These are phyloP conservation scores for Stichopus chloronotus DNA, from an alignment of 35 echinoderm and acorn worm species.

Conservation along the genomic window DNA sequence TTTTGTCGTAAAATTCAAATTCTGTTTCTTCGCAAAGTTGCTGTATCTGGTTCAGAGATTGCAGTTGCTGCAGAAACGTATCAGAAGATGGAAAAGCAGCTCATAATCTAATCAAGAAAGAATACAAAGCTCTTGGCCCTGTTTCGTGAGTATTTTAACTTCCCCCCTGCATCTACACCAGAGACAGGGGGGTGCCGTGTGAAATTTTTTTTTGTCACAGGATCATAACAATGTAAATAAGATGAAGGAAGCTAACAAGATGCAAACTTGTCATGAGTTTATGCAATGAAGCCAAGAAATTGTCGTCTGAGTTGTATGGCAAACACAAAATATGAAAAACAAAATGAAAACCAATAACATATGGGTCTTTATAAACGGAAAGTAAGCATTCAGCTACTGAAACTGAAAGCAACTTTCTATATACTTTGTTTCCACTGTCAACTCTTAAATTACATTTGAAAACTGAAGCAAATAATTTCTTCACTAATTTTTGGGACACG, in stretches of 20 bases:
- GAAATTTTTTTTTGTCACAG: no score
- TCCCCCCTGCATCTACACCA: not conserved
- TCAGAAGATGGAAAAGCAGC: conserved; percentile 62
- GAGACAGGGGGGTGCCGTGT: not conserved
- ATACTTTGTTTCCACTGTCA: no score
- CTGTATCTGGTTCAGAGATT: conserved; percentile 31
- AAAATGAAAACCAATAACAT: no score
- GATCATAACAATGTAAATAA: no score
- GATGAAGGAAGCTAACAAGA: no score
- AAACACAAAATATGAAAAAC: no score
- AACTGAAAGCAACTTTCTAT: no score
- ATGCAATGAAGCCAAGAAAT: no score
- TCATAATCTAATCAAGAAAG: conserved; percentile 53
- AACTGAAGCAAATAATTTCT: not conserved
- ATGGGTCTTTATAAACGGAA: no score
- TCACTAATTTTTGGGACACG: not conserved
- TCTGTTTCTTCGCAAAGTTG: not conserved
- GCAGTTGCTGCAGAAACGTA: conserved; percentile 18
- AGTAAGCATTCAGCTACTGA: no score
- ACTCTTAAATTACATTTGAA: not conserved
- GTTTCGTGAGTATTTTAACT: conserved; percentile 56
- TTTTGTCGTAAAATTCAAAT: not conserved
- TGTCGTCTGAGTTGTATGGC: no score
- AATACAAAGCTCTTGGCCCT: conserved; percentile 67
- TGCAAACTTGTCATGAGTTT: no score